These are phyloP conservation scores for Thaumetopoea pityocampa DNA, from an alignment of 1,140 invertebrate species.

Conservation along the genomic window DNA sequence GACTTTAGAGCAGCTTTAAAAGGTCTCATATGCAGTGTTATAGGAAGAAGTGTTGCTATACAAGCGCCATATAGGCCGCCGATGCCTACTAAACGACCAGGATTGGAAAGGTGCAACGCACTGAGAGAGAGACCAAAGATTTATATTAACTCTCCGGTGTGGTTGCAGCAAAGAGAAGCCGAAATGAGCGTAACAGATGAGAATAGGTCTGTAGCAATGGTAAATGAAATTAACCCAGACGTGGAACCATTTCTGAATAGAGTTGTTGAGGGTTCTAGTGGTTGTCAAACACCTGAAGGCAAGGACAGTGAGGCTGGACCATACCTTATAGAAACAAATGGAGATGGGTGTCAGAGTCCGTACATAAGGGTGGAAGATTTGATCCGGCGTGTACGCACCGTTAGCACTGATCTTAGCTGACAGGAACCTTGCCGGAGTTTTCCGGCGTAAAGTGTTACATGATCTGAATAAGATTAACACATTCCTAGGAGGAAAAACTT, in stretches of 20 bases:
- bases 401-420: conserved; percentile 60
- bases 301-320: conserved; percentile 44
- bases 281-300: conserved; percentile 50
- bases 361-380: conserved; percentile 61
- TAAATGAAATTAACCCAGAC: conserved; percentile 33
- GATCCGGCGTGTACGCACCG: conserved; percentile 56
- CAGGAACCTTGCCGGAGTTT: conserved; percentile 51
- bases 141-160: conserved; percentile 70
- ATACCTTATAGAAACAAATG: conserved; percentile 52
- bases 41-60: conserved; percentile 68
- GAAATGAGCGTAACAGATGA: conserved; percentile 43
- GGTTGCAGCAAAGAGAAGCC: conserved; percentile 61
- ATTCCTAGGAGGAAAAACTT: conserved; percentile 28
- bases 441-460: conserved; percentile 56
- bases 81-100: conserved; percentile 51
- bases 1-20: conserved; percentile 88
- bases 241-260: conserved; percentile 56
- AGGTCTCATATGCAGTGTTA: conserved; percentile 77
- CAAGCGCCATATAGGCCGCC: conserved; percentile 58
- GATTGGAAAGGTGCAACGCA: conserved; percentile 62
- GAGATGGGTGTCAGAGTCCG: conserved; percentile 53
- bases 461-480: conserved; percentile 38
- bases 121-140: conserved; percentile 59
- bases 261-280: conserved; percentile 44
- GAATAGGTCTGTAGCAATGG: conserved; percentile 22